These are phyloP conservation scores for Nemotelus pantherinus DNA, from an alignment of 2,888 invertebrate species.

Conservation along the genomic window DNA sequence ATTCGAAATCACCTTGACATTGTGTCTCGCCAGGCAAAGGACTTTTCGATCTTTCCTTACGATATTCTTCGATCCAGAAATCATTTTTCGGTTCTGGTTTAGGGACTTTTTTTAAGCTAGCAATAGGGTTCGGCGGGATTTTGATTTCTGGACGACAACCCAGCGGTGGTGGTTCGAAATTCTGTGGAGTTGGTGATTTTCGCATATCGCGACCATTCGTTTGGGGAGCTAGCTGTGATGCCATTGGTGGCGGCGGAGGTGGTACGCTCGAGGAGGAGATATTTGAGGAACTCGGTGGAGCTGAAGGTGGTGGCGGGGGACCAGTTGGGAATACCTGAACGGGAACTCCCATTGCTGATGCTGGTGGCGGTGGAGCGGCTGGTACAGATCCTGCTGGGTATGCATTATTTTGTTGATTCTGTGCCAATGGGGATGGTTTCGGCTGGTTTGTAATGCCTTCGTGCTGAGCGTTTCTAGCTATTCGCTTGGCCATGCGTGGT, in stretches of 20 bases:
- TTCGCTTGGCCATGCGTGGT: slow-evolving; percentile 86
- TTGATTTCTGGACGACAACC: slow-evolving; percentile 79
- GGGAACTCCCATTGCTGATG: slow-evolving; percentile 72
- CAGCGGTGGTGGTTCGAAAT: slow-evolving; percentile 65
- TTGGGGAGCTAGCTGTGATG: slow-evolving; percentile 65
- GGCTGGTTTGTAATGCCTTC: slow-evolving; percentile 73
- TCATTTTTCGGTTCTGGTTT: slow-evolving; percentile 74
- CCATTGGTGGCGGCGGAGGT: slow-evolving; percentile 59
- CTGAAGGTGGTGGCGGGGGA: slow-evolving; percentile 62
- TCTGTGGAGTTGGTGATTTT: slow-evolving; percentile 67
- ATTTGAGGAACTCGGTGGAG: slow-evolving; percentile 49
- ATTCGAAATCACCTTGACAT: slow-evolving; percentile 20
- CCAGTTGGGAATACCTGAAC: slow-evolving; percentile 71
- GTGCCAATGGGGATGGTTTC: slow-evolving; percentile 67
- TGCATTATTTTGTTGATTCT: slow-evolving; percentile 56
- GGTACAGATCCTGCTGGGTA: slow-evolving; percentile 59
- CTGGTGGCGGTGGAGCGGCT: slow-evolving; percentile 72
- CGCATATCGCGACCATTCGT: slow-evolving; percentile 67
- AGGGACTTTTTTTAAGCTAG: slow-evolving; percentile 74
- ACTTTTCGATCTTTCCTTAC: slow-evolving; percentile 65
- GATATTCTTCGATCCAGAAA: slow-evolving; percentile 69
- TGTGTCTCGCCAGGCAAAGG: slow-evolving; percentile 59
- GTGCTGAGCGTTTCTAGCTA: slow-evolving; percentile 74
- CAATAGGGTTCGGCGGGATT: slow-evolving; percentile 78
- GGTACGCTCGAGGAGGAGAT: slow-evolving; percentile 29